Evolutionary conservation across 1,140 invertebrate species (phyloP), one percentile per base, ranked within the genome.

Genomic region (Magallana gigas): DNA sequence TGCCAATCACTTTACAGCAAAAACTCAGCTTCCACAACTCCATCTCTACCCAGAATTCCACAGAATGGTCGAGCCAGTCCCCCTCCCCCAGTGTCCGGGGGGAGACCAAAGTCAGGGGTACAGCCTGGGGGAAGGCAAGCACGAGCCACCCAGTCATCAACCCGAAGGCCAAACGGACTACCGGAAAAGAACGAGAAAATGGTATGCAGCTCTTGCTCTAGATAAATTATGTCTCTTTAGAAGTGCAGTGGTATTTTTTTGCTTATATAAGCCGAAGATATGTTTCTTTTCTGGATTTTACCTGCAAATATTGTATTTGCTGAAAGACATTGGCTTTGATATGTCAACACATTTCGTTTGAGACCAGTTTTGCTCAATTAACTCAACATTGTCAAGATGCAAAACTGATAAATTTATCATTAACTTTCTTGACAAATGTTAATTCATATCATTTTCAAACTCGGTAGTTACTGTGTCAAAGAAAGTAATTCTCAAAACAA

Each of bases 21-120:
- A 91, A 90, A 89, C 92, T 91, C 90, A 85, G 85, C 85, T 62
- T 87, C 85, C 56, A 85, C 85, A 85, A 93, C 92, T 58, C 93
- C 93, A 83, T 92, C 93, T 84, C 91, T 94, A 91, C 94, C 94
- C 86, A 93, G 92, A 89, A 93, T 94, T 59, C 93, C 94, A 62
- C 93, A 92, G 68, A 92, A 89, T 90, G 90, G 89, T n/a, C 87
- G 91, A 48, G 90, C 91, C 58, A 87, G 91, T 83, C 92, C 91
- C 89, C 91, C 93, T 16, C 92, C 93, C 56, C 84, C 89, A 80
- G 85, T 83, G 36, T 76, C 91, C 57, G 85, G 86, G 68, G 85
- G 85, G 48, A 87, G 91, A 56, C 92, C 89, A 14, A 91, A 90
- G 59, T 93, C 92, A 29, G 92, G 92, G 14, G 88, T 68, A 58